phyloP scores from a whole-genome alignment of 2,797 vertebrate genomes.

The Eupleurogrammus muticus region DNA sequence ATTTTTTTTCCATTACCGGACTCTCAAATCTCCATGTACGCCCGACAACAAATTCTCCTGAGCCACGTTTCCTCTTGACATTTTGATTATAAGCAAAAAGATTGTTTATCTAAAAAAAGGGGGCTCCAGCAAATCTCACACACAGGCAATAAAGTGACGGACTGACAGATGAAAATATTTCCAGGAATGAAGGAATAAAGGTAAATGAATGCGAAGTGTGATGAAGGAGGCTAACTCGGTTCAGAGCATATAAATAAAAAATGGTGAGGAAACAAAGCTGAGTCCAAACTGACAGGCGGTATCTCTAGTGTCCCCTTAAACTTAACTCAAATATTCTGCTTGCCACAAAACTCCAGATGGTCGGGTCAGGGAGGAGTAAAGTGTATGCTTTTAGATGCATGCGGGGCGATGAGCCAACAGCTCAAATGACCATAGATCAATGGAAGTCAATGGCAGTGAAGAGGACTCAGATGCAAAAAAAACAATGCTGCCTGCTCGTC shows the following conservation, averaged over 20 bases:
- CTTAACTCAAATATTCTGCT: constrained; percentile 13
- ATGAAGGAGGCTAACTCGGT: background rate
- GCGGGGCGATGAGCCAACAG: constrained; percentile 27
- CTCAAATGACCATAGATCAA: constrained; percentile 70
- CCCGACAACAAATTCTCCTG: too few species aligned
- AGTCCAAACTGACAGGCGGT: constrained; percentile 12
- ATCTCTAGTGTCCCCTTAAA: constrained; percentile 19
- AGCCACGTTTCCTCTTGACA: too few species aligned
- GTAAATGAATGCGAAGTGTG: background rate
- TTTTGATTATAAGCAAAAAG: constrained; percentile 9
- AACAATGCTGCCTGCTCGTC: constrained; percentile 48
- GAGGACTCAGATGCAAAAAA: constrained; percentile 46
- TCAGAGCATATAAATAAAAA: constrained; percentile 1
- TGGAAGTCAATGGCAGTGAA: constrained; percentile 35
- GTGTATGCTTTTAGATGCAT: constrained; percentile 13
- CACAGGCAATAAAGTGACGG: background rate
- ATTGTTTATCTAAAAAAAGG: background rate
- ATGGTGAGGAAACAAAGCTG: background rate
- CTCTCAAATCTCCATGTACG: too few species aligned
- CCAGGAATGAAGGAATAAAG: background rate
- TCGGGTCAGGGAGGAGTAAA: constrained; percentile 12
- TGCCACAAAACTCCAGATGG: constrained; percentile 36
- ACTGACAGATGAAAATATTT: background rate
- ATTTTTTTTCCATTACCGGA: too few species aligned
- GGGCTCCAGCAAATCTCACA: background rate